These are phyloP conservation scores for Lutjanus campechanus DNA, from an alignment of 2,797 vertebrate genomes.

Conservation along the genomic window DNA sequence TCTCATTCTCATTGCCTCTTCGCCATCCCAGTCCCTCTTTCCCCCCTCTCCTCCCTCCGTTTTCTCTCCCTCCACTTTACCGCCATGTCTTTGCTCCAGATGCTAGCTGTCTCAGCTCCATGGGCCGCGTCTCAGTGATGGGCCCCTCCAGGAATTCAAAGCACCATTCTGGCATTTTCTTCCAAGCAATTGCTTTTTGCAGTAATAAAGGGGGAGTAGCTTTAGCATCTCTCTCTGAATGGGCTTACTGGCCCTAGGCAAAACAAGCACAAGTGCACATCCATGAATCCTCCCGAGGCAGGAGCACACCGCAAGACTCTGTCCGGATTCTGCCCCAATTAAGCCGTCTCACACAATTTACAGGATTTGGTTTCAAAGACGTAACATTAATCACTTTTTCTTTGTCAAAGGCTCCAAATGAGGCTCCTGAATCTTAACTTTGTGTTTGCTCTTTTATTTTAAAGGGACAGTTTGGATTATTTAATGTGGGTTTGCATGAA, in stretches of 20 bases:
- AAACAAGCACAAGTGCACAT: conserved; percentile 80
- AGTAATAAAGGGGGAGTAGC: conserved; percentile 83
- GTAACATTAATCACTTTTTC: conserved; percentile 56
- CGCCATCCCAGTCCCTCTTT: conserved; percentile 27
- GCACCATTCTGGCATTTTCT: conserved; percentile 84
- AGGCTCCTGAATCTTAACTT: conserved; percentile 16
- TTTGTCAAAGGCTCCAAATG: conserved; percentile 39
- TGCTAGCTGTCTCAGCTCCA: conserved; percentile 81
- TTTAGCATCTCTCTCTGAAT: conserved; percentile 80
- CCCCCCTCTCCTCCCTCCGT: conserved; percentile 12
- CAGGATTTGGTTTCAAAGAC: conserved; percentile 55
- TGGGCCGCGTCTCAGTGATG: conserved; percentile 81
- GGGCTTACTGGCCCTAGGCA: conserved; percentile 79
- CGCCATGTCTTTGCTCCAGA: conserved; percentile 80
- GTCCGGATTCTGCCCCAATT: conserved; percentile 79
- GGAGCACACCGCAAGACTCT: conserved; percentile 47
- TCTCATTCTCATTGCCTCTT: conserved; percentile 37
- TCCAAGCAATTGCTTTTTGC: conserved; percentile 84
- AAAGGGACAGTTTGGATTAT: too few relatives aligned
- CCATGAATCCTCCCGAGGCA: conserved; percentile 72
- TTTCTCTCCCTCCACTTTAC: conserved; percentile 63
- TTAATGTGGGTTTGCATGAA: too few relatives aligned
- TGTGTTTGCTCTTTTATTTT: not conserved
- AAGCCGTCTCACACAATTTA: conserved; percentile 64
- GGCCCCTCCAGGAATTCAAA: conserved; percentile 86